Evolutionary conservation across 1,140 invertebrate species (phyloP).

Genomic region (Contarinia nasturtii): DNA sequence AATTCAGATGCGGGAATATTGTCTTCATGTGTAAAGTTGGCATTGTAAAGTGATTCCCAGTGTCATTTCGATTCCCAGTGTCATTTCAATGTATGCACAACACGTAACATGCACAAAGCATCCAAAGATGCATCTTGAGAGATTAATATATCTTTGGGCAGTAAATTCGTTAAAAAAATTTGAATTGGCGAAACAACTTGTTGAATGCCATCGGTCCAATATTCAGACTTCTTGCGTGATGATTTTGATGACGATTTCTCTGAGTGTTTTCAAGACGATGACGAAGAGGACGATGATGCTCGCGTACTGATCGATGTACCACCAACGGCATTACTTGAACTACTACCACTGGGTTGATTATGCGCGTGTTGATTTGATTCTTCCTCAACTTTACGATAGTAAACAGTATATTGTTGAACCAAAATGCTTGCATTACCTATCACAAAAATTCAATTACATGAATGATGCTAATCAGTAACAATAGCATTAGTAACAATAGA

Average conservation of each 20-base stretch:
- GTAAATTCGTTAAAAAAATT: slow-evolving; percentile 40
- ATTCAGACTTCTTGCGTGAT: slow-evolving; percentile 21
- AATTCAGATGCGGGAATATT: slow-evolving; percentile 33
- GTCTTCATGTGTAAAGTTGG: slow-evolving; percentile 24
- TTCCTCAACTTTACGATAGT: slow-evolving; percentile 48
- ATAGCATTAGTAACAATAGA: too few species aligned
- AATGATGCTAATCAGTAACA: too few species aligned
- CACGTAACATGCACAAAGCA: slow-evolving; percentile 72
- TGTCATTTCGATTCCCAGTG: too few species aligned
- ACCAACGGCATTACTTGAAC: slow-evolving; percentile 23
- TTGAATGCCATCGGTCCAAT: slow-evolving; percentile 56
- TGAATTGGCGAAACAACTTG: slow-evolving; percentile 44
- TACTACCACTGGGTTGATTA: slow-evolving; percentile 1
- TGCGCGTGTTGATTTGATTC: slow-evolving; percentile 12
- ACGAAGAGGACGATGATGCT: slow-evolving; percentile 15
- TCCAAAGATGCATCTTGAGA: slow-evolving; percentile 80
- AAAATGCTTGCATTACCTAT: slow-evolving; percentile 63
- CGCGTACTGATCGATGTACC: slow-evolving; percentile 21
- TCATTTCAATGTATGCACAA: slow-evolving; percentile 79
- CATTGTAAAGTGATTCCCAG: slow-evolving; percentile 75
- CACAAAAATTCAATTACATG: slow-evolving; percentile 5
- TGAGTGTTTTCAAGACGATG: slow-evolving; percentile 37
- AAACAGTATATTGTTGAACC: slow-evolving; percentile 96
- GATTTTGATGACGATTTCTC: slow-evolving; percentile 40
- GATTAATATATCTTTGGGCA: slow-evolving; percentile 56